Conservation (phyloP, 2,113 vertebrate genomes). For the Gracilinanus agilis region DNA sequence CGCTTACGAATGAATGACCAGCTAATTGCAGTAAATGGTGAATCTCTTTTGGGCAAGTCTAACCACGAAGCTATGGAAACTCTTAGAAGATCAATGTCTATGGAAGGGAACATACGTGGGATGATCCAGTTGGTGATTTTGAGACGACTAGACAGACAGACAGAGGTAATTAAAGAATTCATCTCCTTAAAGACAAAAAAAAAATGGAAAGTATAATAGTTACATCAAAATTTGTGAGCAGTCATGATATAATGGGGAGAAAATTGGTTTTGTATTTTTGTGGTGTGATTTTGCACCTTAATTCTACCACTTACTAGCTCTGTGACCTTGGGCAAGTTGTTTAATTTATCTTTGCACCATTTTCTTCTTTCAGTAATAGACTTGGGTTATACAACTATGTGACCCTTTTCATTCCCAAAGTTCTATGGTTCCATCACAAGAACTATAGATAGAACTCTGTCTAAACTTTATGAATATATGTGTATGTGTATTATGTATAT, state of each 20-base stretch:
- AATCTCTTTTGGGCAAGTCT: conserved; percentile 93
- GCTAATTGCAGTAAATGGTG: conserved; percentile 96
- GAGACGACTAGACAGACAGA: conserved; percentile 83
- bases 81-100: conserved; percentile 96
- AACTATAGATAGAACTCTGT: not conserved
- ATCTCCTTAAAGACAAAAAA: too few relatives aligned
- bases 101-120: conserved; percentile 95
- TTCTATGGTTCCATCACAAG: not conserved
- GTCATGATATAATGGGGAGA: not conserved
- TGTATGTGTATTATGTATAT: not conserved
- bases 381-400: not conserved
- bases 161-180: conserved; percentile 77
- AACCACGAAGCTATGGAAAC: conserved; percentile 99
- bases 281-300: not conserved
- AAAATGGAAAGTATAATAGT: not conserved
- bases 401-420: not conserved
- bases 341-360: not conserved
- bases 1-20: conserved; percentile 94
- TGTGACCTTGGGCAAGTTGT: not conserved
- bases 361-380: not conserved
- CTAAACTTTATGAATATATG: conserved; percentile 17
- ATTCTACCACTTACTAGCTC: not conserved
- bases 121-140: conserved; percentile 96
- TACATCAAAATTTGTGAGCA: not conserved
- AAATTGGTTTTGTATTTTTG: not conserved